phyloP scores from a whole-genome alignment of 2,888 invertebrate genomes.

The Lasius fuliginosus region DNA sequence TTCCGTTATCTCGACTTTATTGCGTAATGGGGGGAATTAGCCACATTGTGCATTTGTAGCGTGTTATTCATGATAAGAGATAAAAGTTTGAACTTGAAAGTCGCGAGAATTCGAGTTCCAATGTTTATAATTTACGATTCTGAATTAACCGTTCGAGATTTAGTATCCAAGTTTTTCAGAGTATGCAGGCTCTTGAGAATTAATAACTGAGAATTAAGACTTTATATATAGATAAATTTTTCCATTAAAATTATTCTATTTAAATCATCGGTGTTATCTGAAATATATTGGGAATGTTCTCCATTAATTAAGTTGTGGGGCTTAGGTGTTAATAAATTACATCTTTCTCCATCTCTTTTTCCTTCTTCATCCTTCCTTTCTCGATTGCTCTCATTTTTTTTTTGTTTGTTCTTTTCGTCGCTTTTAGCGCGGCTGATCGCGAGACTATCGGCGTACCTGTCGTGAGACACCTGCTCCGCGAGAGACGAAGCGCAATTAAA shows the following conservation, averaged over 20 bases:
- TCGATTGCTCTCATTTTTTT: constrained; percentile 33
- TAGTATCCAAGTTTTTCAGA: not conserved
- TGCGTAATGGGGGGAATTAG: not conserved
- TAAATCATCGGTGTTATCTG: constrained; percentile 33
- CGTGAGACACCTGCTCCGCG: constrained; percentile 64
- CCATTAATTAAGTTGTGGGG: constrained; percentile 14
- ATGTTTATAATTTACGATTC: not conserved
- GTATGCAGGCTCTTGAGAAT: not conserved
- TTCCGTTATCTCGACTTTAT: not conserved
- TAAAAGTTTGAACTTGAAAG: not conserved
- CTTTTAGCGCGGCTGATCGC: constrained; percentile 3
- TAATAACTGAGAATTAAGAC: constrained; percentile 17
- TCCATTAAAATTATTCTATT: constrained; percentile 21
- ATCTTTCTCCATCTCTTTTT: not conserved
- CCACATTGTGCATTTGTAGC: constrained; percentile 11
- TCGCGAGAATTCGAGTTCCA: not conserved
- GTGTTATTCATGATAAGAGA: not conserved
- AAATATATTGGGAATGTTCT: constrained; percentile 10
- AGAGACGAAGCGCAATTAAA: constrained; percentile 65
- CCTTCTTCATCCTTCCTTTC: not conserved
- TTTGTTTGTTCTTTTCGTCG: constrained; percentile 2
- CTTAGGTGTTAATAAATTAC: constrained; percentile 26
- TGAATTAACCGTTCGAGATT: constrained; percentile 10
- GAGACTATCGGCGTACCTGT: constrained; percentile 33
- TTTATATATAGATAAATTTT: not conserved